A percentile compares a stretch with the other conserved stretches of the same genome.
These are phyloP conservation scores for Cancer borealis DNA, from an alignment of 2,888 invertebrate species.

Conservation along the genomic window DNA sequence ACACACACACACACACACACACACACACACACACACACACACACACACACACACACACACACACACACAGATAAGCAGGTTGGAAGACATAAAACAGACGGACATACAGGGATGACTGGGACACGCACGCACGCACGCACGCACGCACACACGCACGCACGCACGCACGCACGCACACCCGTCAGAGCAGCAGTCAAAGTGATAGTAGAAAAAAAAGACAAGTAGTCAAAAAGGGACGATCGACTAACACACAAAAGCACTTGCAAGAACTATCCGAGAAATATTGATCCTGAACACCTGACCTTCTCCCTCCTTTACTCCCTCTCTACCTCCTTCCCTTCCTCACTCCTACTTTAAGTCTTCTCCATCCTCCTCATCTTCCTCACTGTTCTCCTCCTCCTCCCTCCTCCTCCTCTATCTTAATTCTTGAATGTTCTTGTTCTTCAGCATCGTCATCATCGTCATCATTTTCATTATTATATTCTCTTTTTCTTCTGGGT, in stretches of 20 bases:
- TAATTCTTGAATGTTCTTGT: too few relatives aligned
- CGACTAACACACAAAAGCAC: constrained; percentile 1
- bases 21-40: constrained; percentile 54
- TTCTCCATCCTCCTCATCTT: neutral
- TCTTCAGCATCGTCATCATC: too few relatives aligned
- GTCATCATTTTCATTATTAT: too few relatives aligned
- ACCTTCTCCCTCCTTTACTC: neutral
- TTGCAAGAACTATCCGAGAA: constrained; percentile 29
- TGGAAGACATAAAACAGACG: neutral
- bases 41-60: neutral
- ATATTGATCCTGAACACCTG: neutral
- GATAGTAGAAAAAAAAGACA: neutral
- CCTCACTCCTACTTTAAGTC: neutral
- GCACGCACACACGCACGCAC: neutral
- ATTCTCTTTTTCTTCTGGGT: too few relatives aligned
- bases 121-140: too few relatives aligned
- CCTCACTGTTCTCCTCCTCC: neutral
- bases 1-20: constrained; percentile 41
- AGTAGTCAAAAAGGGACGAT: neutral
- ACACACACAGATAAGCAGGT: neutral
- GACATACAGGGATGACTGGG: neutral
- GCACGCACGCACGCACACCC: neutral
- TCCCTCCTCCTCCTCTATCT: neutral
- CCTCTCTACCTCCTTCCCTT: neutral
- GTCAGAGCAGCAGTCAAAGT: neutral